Evolutionary conservation across 2,113 vertebrate species (phyloP).

Genomic region (Leptocoma aspasia): DNA sequence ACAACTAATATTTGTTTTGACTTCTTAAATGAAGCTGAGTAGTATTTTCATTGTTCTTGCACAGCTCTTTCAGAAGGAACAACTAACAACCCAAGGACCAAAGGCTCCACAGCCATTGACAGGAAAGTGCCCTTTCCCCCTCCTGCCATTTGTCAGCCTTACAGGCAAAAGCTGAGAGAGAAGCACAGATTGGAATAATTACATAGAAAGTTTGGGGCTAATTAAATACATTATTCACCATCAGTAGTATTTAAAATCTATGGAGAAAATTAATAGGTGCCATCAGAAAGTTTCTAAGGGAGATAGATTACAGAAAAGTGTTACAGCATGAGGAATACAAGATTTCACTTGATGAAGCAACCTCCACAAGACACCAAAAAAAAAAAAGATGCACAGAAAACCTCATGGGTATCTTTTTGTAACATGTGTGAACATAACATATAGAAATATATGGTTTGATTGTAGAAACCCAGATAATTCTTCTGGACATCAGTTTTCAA

Average conservation of each 20-base stretch:
- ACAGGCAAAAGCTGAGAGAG: conserved; percentile 52
- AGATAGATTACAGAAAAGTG: conserved; percentile 71
- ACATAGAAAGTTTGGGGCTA: conserved; percentile 61
- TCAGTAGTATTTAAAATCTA: conserved; percentile 63
- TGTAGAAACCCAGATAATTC: not conserved
- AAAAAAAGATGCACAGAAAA: not conserved
- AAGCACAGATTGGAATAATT: conserved; percentile 78
- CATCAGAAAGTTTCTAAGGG: conserved; percentile 66
- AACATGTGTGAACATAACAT: not conserved
- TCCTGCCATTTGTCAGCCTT: conserved; percentile 62
- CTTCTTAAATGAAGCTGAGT: not conserved
- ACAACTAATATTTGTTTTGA: not conserved
- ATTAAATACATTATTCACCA: conserved; percentile 76
- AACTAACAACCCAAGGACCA: not conserved
- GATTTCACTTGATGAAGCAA: conserved; percentile 3
- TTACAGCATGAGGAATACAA: conserved; percentile 59
- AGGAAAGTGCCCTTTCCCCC: conserved; percentile 65
- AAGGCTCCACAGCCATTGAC: conserved; percentile 13
- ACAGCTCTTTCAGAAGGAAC: not conserved
- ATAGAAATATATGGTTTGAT: not conserved
- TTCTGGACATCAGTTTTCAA: not conserved
- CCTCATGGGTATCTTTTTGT: not conserved
- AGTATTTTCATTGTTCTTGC: not conserved
- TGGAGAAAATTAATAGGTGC: conserved; percentile 66
- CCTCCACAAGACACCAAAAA: not conserved